phyloP scores from a whole-genome alignment of 2,888 invertebrate species.

The Strigamia maritima region DNA sequence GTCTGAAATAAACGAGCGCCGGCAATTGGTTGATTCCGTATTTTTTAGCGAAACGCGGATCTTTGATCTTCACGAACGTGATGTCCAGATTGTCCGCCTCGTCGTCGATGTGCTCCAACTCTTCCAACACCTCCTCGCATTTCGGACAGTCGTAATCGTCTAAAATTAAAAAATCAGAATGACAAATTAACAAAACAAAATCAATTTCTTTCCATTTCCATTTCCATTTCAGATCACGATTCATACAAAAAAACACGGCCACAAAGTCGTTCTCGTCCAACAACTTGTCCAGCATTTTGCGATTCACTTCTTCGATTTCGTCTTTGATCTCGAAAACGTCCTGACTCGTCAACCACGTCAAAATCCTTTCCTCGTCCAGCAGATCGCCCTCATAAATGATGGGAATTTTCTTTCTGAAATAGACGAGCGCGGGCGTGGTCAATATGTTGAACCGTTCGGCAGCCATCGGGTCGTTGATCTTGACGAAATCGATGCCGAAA shows the following conservation, averaged over 20 bases:
- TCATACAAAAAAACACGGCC: slow-evolving; percentile 92
- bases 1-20: slow-evolving; percentile 85
- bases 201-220: neutral
- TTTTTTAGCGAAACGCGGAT: slow-evolving; percentile 83
- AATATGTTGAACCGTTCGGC: slow-evolving; percentile 78
- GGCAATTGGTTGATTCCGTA: slow-evolving; percentile 91
- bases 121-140: slow-evolving; percentile 76
- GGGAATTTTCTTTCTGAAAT: slow-evolving; percentile 78
- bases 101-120: slow-evolving; percentile 88
- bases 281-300: slow-evolving; percentile 92
- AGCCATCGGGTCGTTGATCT: slow-evolving; percentile 77
- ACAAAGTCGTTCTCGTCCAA: slow-evolving; percentile 92
- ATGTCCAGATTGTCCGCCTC: slow-evolving; percentile 92
- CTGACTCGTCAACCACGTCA: slow-evolving; percentile 87
- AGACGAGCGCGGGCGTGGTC: slow-evolving; percentile 79
- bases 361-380: slow-evolving; percentile 76
- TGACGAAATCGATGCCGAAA: slow-evolving; percentile 80
- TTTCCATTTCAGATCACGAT: neutral
- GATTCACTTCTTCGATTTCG: slow-evolving; percentile 94
- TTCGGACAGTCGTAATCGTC: slow-evolving; percentile 63
- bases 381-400: slow-evolving; percentile 86
- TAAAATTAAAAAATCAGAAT: too few relatives aligned
- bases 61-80: slow-evolving; percentile 90
- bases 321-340: slow-evolving; percentile 93
- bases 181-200: too few relatives aligned